Evolutionary conservation across 2,113 vertebrate genomes (phyloP), one percentile per base, ranked within the genome.

Genomic region (Aptenodytes patagonicus): DNA sequence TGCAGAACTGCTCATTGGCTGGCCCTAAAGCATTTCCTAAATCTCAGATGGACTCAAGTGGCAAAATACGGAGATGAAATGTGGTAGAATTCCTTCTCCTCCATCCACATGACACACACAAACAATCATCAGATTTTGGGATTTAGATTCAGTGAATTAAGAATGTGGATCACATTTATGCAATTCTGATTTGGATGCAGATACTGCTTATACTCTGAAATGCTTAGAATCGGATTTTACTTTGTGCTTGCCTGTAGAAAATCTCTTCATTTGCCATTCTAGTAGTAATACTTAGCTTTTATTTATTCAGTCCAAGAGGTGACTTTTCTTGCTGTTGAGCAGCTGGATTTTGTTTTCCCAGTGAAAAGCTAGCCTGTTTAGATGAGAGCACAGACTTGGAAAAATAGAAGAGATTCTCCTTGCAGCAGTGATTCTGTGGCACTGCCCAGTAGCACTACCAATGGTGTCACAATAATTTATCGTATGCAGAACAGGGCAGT

Each of bases 391-490:
- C 36, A 88, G 91, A 73, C 52, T 81, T 51, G 22, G 54, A 42
- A 93, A 88, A 83, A 90, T 8, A 70, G 54, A 85, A 94, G 91
- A 77, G 21, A 87, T 97, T 96, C 46, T 93, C 79, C 93, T 96
- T 71, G 82, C 79, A 96, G 95, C 93, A 87, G 87, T 83, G 79
- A 94, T 94, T 97, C 88, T 75, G 91, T 92, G 95, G 93, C 92
- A 95, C 73, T 98, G 93, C 95, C 96, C 97, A 94, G 71, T 96
- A 93, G 97, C 96, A 92, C 68, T 92, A 66, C 85, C 70, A 69
- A 69, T 17, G 52, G 83, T 98, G 96, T 97, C 95, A 97, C 71
- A 97, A 95, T 28, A 93, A 97, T 97, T 97, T 89, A 51, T 88
- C 62, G 51, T 73, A 85, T 11, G 17, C 84, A 69, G 94, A 95